Evolutionary conservation across 2,888 invertebrate species (phyloP), one percentile per base, ranked within the genome.

Genomic region (Agrochola lota): DNA sequence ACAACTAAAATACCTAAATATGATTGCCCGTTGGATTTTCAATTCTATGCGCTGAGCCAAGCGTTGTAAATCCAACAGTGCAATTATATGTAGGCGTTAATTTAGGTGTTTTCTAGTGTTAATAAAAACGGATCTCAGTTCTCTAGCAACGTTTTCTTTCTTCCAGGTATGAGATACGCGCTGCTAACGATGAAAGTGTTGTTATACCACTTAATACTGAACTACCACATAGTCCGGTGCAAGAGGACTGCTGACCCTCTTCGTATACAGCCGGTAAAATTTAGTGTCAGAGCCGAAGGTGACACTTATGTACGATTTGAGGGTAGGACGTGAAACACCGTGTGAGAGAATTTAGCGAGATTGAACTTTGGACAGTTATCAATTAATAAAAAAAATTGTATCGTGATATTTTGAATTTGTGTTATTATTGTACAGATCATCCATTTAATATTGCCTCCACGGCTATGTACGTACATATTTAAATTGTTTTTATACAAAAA

Each of bases 121-220:
- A 55, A 3, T 11, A 11, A n/a, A 23, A 55, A n/a, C 23, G n/a
- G 52, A 0, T 6, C 5, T n/a, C n/a, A n/a, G 35, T 35, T 30
- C 7, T 63, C 12, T 7, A 63, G 7, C 7, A 63, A 23, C 35
- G 23, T 15, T 64, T 64, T n/a, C 5, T 43, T 43, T 15, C 23
- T 46, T 71, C 12, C 88, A 95, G 95, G 92, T 11, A 91, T 92
- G 30, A 92, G 96, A 76, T 97, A 97, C 78, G 95, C 97, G 0
- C 78, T 93, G 5, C 84, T 95, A 80, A 93, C 94, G 80, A 70
- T 93, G 15, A 95, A 95, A 78, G 90, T 94, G 0, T 80, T 94
- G 0, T 76, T 95, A 0, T 93, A 90, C 78, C 67, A 91, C 40
- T 57, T 95, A 15, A 63, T 94, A 3, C 70, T 90, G 12, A 93